phyloP scores from a whole-genome alignment of 2,113 vertebrate species.

The Amphiprion ocellaris region DNA sequence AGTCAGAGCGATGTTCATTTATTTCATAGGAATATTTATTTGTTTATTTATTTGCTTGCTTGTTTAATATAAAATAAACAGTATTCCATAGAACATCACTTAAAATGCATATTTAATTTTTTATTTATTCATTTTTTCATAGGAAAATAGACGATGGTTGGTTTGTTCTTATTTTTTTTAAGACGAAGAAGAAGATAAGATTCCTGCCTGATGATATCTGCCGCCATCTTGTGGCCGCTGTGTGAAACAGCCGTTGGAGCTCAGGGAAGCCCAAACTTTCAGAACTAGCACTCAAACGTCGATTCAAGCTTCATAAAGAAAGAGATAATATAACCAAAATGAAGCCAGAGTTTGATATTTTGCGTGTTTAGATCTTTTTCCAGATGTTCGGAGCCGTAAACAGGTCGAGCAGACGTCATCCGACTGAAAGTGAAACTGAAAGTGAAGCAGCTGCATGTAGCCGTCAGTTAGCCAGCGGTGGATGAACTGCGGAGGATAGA shows the following conservation, averaged over 20 bases:
- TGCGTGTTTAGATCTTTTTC: not conserved
- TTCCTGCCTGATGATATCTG: not conserved
- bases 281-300: not conserved
- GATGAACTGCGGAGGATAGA: not conserved
- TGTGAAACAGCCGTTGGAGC: fast-evolving
- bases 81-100: too few species aligned
- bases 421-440: slow-evolving; percentile 52
- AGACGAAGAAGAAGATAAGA: too few species aligned
- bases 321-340: not conserved
- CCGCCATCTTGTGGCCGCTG: slow-evolving; percentile 24
- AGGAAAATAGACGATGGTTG: too few species aligned
- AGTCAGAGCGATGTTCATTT: too few species aligned
- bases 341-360: fast-evolving
- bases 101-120: too few species aligned
- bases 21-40: too few species aligned
- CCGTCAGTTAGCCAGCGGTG: not conserved
- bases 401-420: fast-evolving
- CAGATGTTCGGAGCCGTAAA: fast-evolving
- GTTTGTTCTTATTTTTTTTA: too few species aligned
- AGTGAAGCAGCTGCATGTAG: not conserved
- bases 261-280: not conserved
- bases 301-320: not conserved
- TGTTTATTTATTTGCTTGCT: too few species aligned
- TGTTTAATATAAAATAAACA: too few species aligned
- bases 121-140: too few species aligned